Evolutionary conservation across 2,888 invertebrate genomes (phyloP).

Genomic region (Metacarcinus magister): DNA sequence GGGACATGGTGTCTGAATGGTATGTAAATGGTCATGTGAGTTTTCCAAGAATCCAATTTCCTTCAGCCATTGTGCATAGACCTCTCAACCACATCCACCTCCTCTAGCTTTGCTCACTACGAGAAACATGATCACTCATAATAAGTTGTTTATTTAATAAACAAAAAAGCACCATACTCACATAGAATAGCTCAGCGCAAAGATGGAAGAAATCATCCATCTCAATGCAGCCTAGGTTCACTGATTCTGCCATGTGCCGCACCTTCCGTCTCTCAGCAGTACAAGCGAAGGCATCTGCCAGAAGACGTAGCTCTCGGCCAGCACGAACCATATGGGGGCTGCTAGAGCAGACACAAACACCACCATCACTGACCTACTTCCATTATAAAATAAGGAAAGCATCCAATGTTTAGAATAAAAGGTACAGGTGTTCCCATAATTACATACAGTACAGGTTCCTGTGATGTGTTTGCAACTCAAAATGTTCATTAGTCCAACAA

Average conservation of each 20-base stretch:
- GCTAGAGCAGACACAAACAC: constrained; percentile 58
- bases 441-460: no score
- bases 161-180: constrained; percentile 50
- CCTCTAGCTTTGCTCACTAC: no score
- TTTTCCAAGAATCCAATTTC: background rate
- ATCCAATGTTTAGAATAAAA: background rate
- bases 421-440: no score
- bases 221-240: constrained; percentile 75
- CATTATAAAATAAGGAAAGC: background rate
- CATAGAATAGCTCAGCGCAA: constrained; percentile 80
- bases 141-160: background rate
- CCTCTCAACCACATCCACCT: no score
- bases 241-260: constrained; percentile 76
- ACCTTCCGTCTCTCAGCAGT: constrained; percentile 79
- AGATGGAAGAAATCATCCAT: constrained; percentile 81
- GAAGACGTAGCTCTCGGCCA: constrained; percentile 74
- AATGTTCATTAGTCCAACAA: no score
- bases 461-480: no score
- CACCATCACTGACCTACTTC: background rate
- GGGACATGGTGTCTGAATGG: background rate
- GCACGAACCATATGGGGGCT: constrained; percentile 71
- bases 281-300: constrained; percentile 81
- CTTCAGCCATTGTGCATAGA: background rate
- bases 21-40: background rate
- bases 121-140: no score